These are phyloP conservation scores for Gasterosteus nipponicus DNA, from an alignment of 2,113 vertebrate species.

Conservation along the genomic window DNA sequence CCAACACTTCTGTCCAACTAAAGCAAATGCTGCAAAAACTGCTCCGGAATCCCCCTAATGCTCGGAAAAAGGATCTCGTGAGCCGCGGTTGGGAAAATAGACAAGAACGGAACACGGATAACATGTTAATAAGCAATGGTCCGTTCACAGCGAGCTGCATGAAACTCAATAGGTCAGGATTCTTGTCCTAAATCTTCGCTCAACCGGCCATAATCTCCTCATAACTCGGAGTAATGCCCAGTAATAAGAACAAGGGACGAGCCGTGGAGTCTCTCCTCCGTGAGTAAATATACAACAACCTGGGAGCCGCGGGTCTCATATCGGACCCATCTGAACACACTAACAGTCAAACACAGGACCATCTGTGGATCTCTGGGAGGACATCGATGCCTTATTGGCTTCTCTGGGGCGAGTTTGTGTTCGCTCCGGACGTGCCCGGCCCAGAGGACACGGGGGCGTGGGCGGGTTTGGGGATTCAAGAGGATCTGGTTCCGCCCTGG, in stretches of 20 bases:
- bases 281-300: conserved; percentile 68
- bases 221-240: conserved; percentile 50
- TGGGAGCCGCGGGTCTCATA: conserved; percentile 52
- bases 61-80: conserved; percentile 29
- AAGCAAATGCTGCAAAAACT: conserved; percentile 16
- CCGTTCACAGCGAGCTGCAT: conserved; percentile 28
- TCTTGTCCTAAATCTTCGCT: conserved; percentile 42
- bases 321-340: conserved; percentile 55
- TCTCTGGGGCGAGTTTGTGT: conserved; percentile 44
- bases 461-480: conserved; percentile 35
- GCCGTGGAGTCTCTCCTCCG: conserved; percentile 21
- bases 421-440: conserved; percentile 36
- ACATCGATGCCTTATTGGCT: conserved; percentile 53
- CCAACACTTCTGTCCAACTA: background rate
- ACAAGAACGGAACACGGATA: conserved; percentile 33
- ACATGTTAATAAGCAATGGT: conserved; percentile 34
- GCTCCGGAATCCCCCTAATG: conserved; percentile 6
- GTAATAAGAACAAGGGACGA: conserved; percentile 48
- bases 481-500: conserved; percentile 38
- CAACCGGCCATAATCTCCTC: conserved; percentile 53
- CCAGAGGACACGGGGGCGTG: conserved; percentile 47
- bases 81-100: conserved; percentile 46
- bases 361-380: conserved; percentile 53
- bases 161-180: conserved; percentile 55
- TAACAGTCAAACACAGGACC: conserved; percentile 57